Percentiles rank a stretch among this genome's conserved stretches.
phyloP scores from a whole-genome alignment of 2,888 invertebrate species.

The Heliconius cydno region DNA sequence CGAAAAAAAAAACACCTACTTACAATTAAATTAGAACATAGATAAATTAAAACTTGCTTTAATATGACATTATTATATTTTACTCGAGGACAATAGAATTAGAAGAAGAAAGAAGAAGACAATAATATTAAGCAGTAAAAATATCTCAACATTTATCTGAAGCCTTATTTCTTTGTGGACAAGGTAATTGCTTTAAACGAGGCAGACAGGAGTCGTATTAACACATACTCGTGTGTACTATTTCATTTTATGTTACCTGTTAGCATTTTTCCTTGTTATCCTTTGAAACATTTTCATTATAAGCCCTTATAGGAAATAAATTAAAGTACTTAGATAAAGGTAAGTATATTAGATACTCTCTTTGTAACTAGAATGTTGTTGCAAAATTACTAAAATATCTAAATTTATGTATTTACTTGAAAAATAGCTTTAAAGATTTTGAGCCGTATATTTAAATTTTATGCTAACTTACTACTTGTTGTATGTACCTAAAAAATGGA shows the following conservation, averaged over 20 bases:
- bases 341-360: neutral
- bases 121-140: neutral
- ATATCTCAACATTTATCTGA: neutral
- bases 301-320: neutral
- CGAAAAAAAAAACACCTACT: no score
- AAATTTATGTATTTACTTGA: neutral
- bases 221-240: conserved; percentile 5
- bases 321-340: neutral
- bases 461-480: no score
- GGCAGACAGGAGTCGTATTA: conserved; percentile 12
- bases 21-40: no score
- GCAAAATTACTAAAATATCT: neutral
- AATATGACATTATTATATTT: neutral
- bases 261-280: conserved; percentile 11
- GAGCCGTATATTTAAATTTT: no score
- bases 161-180: conserved; percentile 7
- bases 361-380: neutral
- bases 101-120: no score
- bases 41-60: neutral
- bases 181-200: conserved; percentile 9
- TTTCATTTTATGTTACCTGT: conserved; percentile 15
- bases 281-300: neutral
- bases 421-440: neutral
- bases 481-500: no score
- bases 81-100: no score